Conservation (phyloP, 2,797 vertebrate species). For the Eutrigla gurnardus region DNA sequence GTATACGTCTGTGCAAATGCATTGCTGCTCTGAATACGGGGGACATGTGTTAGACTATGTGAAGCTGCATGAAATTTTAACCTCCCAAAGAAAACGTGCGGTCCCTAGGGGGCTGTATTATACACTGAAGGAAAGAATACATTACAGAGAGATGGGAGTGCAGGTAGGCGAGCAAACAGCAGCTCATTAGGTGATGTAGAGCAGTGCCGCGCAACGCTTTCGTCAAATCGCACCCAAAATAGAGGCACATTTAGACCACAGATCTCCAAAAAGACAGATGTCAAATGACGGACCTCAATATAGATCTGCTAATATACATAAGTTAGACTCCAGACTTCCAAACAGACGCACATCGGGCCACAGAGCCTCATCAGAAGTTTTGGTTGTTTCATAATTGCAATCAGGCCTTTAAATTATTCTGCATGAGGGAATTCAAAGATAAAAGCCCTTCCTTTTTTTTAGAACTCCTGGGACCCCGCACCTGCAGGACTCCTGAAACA, state of each 20-base stretch:
- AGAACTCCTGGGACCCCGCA: neutral
- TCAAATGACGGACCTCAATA: slow-evolving; percentile 20
- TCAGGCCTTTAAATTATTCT: too few species aligned
- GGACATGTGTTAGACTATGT: slow-evolving; percentile 45
- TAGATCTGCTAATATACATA: slow-evolving; percentile 13
- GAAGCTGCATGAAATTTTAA: slow-evolving; percentile 56
- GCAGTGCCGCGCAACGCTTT: slow-evolving; percentile 41
- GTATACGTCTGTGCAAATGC: slow-evolving; percentile 19
- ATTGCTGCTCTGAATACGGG: slow-evolving; percentile 21
- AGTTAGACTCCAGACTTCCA: neutral
- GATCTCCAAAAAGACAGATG: slow-evolving; percentile 40
- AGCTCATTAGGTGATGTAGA: slow-evolving; percentile 65
- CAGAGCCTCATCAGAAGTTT: neutral
- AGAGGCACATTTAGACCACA: slow-evolving; percentile 40
- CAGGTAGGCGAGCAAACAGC: slow-evolving; percentile 58
- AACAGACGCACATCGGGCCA: slow-evolving; percentile 1
- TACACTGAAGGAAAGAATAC: slow-evolving; percentile 57
- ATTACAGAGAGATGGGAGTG: slow-evolving; percentile 34
- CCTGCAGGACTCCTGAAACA: neutral
- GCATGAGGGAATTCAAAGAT: too few species aligned
- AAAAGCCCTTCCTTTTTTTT: neutral
- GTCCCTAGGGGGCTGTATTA: slow-evolving; percentile 57
- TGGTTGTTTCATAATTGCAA: neutral
- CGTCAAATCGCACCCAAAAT: slow-evolving; percentile 57
- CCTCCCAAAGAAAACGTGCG: slow-evolving; percentile 50